Base-by-base conservation (phyloP, 1,140 invertebrate species). In the Probaryconus sp. region DNA sequence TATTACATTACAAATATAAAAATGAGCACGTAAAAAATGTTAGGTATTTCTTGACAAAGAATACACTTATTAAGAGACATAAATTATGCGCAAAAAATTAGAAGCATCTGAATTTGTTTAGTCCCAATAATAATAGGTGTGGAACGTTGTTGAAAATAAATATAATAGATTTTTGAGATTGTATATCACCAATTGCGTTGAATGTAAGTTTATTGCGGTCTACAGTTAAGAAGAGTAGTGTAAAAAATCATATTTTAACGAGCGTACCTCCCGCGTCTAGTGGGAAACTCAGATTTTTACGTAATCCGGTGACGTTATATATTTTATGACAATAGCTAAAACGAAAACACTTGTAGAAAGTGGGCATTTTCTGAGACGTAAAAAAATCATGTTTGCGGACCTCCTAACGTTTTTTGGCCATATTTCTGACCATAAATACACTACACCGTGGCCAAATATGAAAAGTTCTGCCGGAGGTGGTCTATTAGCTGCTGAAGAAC, bases 341-440 rank as follows among this genome's bases (percentile, higher is more conserved):
- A 40, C 63, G 37, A 63, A 73, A 68, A 72, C 50, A 67, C 55
- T 71, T 61, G 74, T 53, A 51, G 37, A 71, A 70, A 69, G 37
- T 60, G 63, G 56, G 50, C 45, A 26, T 31, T 45, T 42, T 65
- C 45, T 48, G 18, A 20, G 18, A 60, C 33, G 43, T n/a, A 26
- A 35, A 47, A 61, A 35, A 69, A 76, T 42, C 24, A 37, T 79
- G 80, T 85, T 85, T 82, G 72, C 65, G 67, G 79, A 83, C 76
- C 77, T 82, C 81, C 82, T 85, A 84, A 85, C 76, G 80, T 82
- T 78, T 81, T 81, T 76, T 83, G 82, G 58, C 81, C 84, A 84
- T 86, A 85, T 81, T 84, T 80, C 33, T 83, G 78, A 76, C 79
- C 78, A 81, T 83, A 84, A 87, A 85, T 86, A 83, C 79, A 82